These are phyloP conservation scores for Drosophila arizonae DNA, from an alignment of 1,140 invertebrate species.

Conservation along the genomic window DNA sequence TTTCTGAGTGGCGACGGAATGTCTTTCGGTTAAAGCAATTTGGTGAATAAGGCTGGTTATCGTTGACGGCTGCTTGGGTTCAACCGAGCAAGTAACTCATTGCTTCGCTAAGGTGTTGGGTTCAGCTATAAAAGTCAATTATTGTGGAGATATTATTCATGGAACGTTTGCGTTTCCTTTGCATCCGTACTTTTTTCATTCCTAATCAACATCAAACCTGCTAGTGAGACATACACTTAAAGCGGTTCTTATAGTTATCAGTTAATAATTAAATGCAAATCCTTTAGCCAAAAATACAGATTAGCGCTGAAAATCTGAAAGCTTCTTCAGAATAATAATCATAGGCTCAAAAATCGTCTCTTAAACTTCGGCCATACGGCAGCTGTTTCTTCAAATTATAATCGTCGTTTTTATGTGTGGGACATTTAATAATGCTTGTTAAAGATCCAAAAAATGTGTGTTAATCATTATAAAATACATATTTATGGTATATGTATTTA, in stretches of 20 bases:
- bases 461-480: too few relatives aligned
- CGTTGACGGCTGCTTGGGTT: slow-evolving; percentile 56
- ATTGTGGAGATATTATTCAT: slow-evolving; percentile 38
- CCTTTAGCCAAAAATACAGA: too few relatives aligned
- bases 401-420: too few relatives aligned
- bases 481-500: too few relatives aligned
- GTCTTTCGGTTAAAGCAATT: slow-evolving; percentile 60
- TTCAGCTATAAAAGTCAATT: slow-evolving; percentile 49
- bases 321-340: too few relatives aligned
- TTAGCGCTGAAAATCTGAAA: too few relatives aligned
- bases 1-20: slow-evolving; percentile 52
- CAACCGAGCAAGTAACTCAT: slow-evolving; percentile 36
- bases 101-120: slow-evolving; percentile 46
- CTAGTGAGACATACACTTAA: neutral
- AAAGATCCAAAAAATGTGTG: too few relatives aligned
- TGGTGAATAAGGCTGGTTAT: slow-evolving; percentile 53
- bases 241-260: neutral
- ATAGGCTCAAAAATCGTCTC: too few relatives aligned
- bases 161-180: slow-evolving; percentile 13
- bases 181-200: neutral
- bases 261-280: neutral
- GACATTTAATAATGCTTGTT: too few relatives aligned
- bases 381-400: too few relatives aligned
- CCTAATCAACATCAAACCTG: neutral
- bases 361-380: too few relatives aligned